A percentile compares a stretch with the other conserved stretches of the same genome.
phyloP scores from a whole-genome alignment of 1,140 invertebrate species.

The Chymomyza costata region DNA sequence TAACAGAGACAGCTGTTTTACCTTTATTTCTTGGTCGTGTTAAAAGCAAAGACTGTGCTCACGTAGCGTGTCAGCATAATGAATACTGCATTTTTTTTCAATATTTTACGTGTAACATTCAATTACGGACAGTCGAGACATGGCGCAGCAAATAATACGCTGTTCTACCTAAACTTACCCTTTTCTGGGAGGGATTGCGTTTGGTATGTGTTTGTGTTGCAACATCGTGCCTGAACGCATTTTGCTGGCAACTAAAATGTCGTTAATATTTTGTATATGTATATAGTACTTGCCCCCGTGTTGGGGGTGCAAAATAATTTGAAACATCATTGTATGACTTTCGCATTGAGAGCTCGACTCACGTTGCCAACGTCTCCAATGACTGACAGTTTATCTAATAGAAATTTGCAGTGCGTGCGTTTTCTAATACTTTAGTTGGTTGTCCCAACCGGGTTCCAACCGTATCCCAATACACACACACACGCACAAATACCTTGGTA shows the following conservation, averaged over 20 bases:
- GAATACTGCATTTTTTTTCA: conserved; percentile 11
- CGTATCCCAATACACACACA: conserved; percentile 1
- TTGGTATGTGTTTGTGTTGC: conserved; percentile 24
- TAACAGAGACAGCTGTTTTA: too few species aligned
- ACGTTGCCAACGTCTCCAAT: conserved; percentile 38
- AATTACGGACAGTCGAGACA: conserved; percentile 34
- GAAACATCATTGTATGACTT: conserved; percentile 58
- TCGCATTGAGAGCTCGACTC: conserved; percentile 20
- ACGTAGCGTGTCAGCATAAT: conserved; percentile 18
- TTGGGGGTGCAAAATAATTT: conserved; percentile 38
- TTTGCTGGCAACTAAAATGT: conserved; percentile 29
- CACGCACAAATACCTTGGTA: too few species aligned
- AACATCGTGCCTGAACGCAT: conserved; percentile 11
- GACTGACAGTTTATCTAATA: conserved; percentile 66
- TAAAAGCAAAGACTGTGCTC: too few species aligned
- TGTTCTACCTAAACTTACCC: too few species aligned
- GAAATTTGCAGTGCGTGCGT: conserved; percentile 39
- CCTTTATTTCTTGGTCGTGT: too few species aligned
- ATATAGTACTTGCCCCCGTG: not conserved
- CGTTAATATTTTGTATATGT: conserved; percentile 28
- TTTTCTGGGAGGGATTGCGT: too few species aligned
- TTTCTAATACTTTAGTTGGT: conserved; percentile 45
- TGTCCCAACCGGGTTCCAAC: too few species aligned
- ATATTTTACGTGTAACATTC: conserved; percentile 63
- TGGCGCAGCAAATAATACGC: conserved; percentile 31